phyloP scores from a whole-genome alignment of 2,888 invertebrate species.

The Biston stratarius region DNA sequence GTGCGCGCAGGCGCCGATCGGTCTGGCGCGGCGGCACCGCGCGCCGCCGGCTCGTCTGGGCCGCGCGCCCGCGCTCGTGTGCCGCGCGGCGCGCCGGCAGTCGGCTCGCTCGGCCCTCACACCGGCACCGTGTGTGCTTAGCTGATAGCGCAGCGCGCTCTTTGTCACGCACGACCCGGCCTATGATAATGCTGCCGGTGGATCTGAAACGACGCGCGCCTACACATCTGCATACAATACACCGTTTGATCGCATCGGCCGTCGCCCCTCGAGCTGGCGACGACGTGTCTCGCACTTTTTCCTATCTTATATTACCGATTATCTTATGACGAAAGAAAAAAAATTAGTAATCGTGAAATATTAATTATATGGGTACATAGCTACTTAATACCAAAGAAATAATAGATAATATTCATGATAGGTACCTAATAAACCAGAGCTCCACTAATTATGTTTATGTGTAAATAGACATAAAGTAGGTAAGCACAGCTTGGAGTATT shows the following conservation, averaged over 20 bases:
- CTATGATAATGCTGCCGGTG: constrained; percentile 28
- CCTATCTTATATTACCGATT: background rate
- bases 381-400: no score
- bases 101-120: constrained; percentile 40
- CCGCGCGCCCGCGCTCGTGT: constrained; percentile 19
- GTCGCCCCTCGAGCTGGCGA: constrained; percentile 22
- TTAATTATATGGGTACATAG: no score
- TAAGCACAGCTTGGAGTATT: constrained; percentile 7
- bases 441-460: background rate
- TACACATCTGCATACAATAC: constrained; percentile 66
- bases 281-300: constrained; percentile 22
- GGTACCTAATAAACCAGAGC: no score
- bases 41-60: constrained; percentile 66
- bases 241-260: constrained; percentile 41
- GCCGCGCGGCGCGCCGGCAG: constrained; percentile 2
- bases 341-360: background rate
- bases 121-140: constrained; percentile 29
- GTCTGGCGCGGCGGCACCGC: constrained; percentile 65
- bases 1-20: constrained; percentile 83
- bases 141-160: constrained; percentile 34
- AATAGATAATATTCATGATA: no score
- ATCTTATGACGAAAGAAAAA: background rate
- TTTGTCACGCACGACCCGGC: constrained; percentile 44
- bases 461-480: background rate
- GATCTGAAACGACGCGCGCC: constrained; percentile 47